Conservation (phyloP, 1,140 invertebrate species). For the Liolophura sinensis region DNA sequence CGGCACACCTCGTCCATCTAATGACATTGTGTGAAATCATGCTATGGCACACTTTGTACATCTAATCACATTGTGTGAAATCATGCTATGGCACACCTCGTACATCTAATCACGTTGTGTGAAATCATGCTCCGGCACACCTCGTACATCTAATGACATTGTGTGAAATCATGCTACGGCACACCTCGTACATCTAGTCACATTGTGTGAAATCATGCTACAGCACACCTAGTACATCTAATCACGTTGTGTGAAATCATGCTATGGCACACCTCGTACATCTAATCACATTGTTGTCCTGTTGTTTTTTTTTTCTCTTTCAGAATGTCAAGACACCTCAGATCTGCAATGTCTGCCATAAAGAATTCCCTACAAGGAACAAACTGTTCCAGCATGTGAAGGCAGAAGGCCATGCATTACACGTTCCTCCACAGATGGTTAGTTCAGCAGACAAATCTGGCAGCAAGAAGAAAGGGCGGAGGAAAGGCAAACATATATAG, state of each 20-base stretch:
- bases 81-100: not conserved
- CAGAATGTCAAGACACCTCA: slow-evolving; percentile 13
- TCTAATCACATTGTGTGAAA: not conserved
- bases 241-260: not conserved
- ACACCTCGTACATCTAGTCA: not conserved
- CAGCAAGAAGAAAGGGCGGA: slow-evolving; percentile 18
- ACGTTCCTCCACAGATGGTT: slow-evolving; percentile 2
- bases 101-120: not conserved
- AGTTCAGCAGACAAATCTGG: slow-evolving; percentile 5
- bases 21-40: not conserved
- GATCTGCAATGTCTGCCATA: slow-evolving; percentile 37
- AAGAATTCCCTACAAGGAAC: slow-evolving; percentile 42
- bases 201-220: not conserved
- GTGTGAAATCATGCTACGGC: not conserved
- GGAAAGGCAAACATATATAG: slow-evolving; percentile 1
- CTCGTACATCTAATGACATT: not conserved
- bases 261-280: not conserved
- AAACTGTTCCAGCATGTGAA: slow-evolving; percentile 54
- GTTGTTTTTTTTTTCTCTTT: slow-evolving; percentile 6
- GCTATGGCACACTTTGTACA: not conserved
- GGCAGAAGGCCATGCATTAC: slow-evolving; percentile 41
- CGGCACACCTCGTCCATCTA: not conserved
- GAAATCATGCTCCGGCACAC: not conserved
- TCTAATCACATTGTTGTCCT: not conserved
- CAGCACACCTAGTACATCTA: not conserved